Evolutionary conservation across 2,888 invertebrate genomes (phyloP).

Genomic region (Parapristionchus giblindavisi): DNA sequence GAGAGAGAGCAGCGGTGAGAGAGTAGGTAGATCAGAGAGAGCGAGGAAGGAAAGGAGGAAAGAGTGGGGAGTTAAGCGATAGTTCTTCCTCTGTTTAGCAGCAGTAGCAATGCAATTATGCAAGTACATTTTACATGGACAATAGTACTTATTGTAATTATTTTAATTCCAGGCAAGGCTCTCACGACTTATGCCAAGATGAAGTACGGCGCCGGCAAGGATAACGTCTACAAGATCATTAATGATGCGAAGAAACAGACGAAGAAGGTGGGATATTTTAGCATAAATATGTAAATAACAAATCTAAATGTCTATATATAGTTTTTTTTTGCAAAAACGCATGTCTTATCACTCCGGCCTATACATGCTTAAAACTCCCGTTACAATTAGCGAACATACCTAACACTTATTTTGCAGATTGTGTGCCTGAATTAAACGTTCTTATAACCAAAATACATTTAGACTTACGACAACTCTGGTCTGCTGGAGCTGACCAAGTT

Average conservation of each 20-base stretch:
- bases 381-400: too few species aligned
- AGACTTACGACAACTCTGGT: constrained; percentile 59
- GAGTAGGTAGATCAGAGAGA: too few species aligned
- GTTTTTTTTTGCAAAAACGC: background rate
- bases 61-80: too few species aligned
- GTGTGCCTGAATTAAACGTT: background rate
- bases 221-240: constrained; percentile 55
- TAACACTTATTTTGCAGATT: background rate
- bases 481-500: constrained; percentile 63
- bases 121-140: background rate
- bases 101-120: too few species aligned
- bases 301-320: background rate
- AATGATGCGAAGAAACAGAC: constrained; percentile 56
- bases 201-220: constrained; percentile 59
- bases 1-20: too few species aligned
- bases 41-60: too few species aligned
- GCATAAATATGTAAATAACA: background rate
- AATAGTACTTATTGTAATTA: background rate
- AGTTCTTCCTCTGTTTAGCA: too few species aligned
- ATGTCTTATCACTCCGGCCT: background rate
- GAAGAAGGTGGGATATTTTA: constrained; percentile 45
- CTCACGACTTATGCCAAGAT: constrained; percentile 59
- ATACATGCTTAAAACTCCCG: too few species aligned
- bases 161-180: constrained; percentile 44
- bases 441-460: background rate